Evolutionary conservation across 2,888 invertebrate species (phyloP).

Genomic region (Bimastos eiseni): DNA sequence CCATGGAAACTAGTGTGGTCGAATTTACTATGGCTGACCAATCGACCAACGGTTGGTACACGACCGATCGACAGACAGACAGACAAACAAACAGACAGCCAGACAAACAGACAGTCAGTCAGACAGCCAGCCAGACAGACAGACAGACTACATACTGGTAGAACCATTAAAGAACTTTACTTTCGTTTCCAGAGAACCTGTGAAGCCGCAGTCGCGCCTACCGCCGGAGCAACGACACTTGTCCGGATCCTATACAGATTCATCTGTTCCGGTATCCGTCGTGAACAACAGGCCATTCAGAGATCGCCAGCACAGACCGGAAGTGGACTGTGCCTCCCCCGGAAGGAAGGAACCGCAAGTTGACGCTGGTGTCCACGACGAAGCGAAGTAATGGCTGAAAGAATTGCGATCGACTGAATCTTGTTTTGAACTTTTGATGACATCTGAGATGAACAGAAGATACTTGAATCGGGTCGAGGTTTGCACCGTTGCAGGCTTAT

Average conservation of each 20-base stretch:
- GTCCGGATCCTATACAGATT: background rate
- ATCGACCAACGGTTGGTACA: too few species aligned
- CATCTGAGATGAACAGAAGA: too few species aligned
- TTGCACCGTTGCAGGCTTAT: too few species aligned
- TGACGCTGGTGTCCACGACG: background rate
- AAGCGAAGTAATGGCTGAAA: background rate
- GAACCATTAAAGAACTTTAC: background rate
- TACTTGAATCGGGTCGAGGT: too few species aligned
- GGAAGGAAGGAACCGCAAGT: background rate
- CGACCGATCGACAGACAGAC: background rate
- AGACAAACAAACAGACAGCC: too few species aligned
- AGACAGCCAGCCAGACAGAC: background rate
- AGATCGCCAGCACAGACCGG: background rate
- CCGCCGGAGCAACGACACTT: background rate
- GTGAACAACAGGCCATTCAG: background rate
- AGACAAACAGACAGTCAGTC: too few species aligned
- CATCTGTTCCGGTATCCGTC: background rate
- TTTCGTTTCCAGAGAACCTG: background rate
- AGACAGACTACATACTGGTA: background rate
- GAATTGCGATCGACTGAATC: background rate
- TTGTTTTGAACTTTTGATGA: background rate
- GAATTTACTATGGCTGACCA: too few species aligned
- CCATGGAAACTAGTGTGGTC: background rate
- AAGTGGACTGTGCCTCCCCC: background rate
- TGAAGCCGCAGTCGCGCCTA: background rate